Conservation (phyloP, 2,888 invertebrate species). For the Tortricodes alternella region DNA sequence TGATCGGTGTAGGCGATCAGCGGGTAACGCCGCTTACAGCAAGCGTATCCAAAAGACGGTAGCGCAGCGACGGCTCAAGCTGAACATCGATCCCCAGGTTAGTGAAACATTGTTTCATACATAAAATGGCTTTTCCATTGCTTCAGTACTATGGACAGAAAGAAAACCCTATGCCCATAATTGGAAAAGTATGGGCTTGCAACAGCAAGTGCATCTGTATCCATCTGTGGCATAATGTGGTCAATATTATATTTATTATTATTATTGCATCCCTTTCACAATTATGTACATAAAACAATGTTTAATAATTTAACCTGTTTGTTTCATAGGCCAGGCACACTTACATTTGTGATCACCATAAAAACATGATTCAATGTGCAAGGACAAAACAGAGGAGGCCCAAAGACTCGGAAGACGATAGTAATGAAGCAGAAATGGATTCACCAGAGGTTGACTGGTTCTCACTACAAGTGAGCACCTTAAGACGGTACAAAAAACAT, state of each 20-base stretch:
- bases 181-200: too few species aligned
- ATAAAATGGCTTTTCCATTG: neutral
- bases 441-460: constrained; percentile 96
- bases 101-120: constrained; percentile 32
- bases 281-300: constrained; percentile 25
- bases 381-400: constrained; percentile 92
- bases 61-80: constrained; percentile 93
- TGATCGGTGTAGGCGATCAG: constrained; percentile 92
- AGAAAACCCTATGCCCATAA: too few species aligned
- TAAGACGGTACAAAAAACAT: constrained; percentile 95
- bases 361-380: constrained; percentile 97
- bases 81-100: constrained; percentile 89
- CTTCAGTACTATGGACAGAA: constrained; percentile 4
- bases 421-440: constrained; percentile 96
- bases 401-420: constrained; percentile 97
- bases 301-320: constrained; percentile 21
- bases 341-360: constrained; percentile 98
- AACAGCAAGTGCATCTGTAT: too few species aligned
- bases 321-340: constrained; percentile 91
- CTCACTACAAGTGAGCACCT: constrained; percentile 96
- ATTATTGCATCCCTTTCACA: too few species aligned
- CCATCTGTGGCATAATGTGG: too few species aligned
- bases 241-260: too few species aligned
- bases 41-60: constrained; percentile 98
- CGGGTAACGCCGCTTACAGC: constrained; percentile 97